Evolutionary conservation across 2,113 vertebrate species (phyloP).

Genomic region (Rhipidura dahli): DNA sequence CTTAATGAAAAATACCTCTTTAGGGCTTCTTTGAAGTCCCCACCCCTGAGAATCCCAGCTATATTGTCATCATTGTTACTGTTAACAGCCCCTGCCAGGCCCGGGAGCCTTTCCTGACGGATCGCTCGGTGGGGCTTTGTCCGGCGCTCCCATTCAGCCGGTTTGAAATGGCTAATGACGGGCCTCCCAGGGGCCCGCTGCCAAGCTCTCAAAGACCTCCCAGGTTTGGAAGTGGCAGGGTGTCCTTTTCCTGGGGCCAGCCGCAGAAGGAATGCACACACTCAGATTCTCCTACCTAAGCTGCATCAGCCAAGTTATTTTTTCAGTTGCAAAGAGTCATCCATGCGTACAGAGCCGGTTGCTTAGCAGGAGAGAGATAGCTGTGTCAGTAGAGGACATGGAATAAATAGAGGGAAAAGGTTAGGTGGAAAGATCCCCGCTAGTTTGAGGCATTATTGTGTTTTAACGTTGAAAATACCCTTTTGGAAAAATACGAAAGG

Average conservation of each 20-base stretch:
- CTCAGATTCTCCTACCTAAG: slow-evolving; percentile 56
- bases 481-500: not conserved
- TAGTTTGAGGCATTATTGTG: not conserved
- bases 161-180: slow-evolving; percentile 41
- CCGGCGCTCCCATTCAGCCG: not conserved
- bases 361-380: slow-evolving; percentile 30
- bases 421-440: not conserved
- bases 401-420: not conserved
- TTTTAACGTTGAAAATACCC: not conserved
- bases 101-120: slow-evolving; percentile 41
- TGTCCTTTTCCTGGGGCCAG: slow-evolving; percentile 54
- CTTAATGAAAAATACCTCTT: slow-evolving; percentile 62
- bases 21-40: slow-evolving; percentile 53
- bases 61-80: slow-evolving; percentile 52
- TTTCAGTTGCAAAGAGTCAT: slow-evolving; percentile 48
- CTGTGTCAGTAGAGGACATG: not conserved
- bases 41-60: not conserved
- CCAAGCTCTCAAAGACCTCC: slow-evolving; percentile 61
- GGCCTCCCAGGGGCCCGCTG: slow-evolving; percentile 37
- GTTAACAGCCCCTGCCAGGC: slow-evolving; percentile 34
- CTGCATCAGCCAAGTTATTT: slow-evolving; percentile 29
- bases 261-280: slow-evolving; percentile 27
- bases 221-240: slow-evolving; percentile 45
- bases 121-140: slow-evolving; percentile 41
- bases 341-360: not conserved